Base-by-base conservation (phyloP, 2,797 vertebrate species). In the Chaunax sp. region DNA sequence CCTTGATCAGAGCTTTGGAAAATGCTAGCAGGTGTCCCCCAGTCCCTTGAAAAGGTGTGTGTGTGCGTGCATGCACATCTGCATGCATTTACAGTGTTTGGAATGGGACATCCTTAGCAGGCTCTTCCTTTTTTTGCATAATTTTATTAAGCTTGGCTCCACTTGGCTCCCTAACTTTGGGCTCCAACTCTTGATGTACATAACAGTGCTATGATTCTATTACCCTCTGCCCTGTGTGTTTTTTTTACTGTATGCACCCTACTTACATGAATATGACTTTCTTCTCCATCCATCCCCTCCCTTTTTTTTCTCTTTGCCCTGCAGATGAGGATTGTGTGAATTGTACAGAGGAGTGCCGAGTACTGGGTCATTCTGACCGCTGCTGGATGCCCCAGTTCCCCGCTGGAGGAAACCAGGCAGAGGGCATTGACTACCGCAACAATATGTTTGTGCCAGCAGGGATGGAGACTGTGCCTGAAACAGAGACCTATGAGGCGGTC, bases 311-410 rank as follows among this genome's bases (percentile, higher is more conserved):
- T 83, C 38, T 40, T 9, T 30, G 5, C 15, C 10, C 74, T 81
- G 46, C 94, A 98, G 98, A 99, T 90, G 97, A 99, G 92, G 97
- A 99, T 90, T 99, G 98, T 77, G 92, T 99, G 91, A 99, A 99
- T 86, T 99, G 98, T 86, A 99, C 98, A 53, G 97, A 99, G 79
- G 98, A 99, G 95, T 99, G 98, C 89, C 92, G 97, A 92, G 97
- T 99, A 49, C 95, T 99, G 93, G 98, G 98, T 89, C 98, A 99
- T 94, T 99, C 98, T 62, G 98, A 99, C 93, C 96, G 97, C 87
- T 99, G 98, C 91, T 99, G 98, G 98, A 99, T 99, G 98, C 98
- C 98, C 85, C 97, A 99, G 93, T 99, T 99, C 92, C 96, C 97
- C 19, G 87, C 95, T 72, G 91, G 90, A 38, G 92, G 95, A 91